Conservation (phyloP, 2,797 vertebrate species). For the Siniperca obscura region DNA sequence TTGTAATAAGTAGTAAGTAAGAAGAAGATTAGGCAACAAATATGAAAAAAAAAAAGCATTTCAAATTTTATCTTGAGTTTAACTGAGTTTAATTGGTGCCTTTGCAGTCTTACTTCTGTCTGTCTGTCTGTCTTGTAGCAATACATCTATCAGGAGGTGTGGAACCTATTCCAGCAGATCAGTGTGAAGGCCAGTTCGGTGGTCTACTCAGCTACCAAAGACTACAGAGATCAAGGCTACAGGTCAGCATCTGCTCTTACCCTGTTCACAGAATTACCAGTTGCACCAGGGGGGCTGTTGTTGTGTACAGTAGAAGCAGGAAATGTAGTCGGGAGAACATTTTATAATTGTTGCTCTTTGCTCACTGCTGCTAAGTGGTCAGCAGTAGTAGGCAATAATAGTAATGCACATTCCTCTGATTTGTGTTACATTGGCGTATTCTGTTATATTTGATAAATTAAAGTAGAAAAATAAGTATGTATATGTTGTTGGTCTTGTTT, state of each 20-base stretch:
- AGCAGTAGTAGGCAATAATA: neutral
- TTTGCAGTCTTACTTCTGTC: neutral
- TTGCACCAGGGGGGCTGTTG: neutral
- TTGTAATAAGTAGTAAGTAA: neutral
- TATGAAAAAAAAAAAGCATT: neutral
- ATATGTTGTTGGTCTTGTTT: neutral
- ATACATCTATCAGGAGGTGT: conserved; percentile 99
- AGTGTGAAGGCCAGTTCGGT: conserved; percentile 98
- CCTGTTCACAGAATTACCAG: neutral
- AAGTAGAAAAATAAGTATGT: neutral
- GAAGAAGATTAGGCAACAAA: neutral
- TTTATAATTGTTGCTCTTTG: neutral
- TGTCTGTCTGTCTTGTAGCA: conserved; percentile 82
- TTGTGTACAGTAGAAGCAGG: neutral
- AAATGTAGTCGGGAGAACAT: neutral
- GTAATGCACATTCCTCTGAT: neutral
- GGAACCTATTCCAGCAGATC: conserved; percentile 99
- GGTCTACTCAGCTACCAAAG: conserved; percentile 96
- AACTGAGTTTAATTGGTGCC: neutral
- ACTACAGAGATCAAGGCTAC: conserved; percentile 96
- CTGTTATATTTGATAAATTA: neutral
- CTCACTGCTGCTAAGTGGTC: neutral
- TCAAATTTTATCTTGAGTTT: neutral
- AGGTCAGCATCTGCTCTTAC: conserved; percentile 83
- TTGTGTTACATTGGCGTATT: neutral